Base-by-base conservation (phyloP, 2,888 invertebrate species). In the Cordilura impudica region DNA sequence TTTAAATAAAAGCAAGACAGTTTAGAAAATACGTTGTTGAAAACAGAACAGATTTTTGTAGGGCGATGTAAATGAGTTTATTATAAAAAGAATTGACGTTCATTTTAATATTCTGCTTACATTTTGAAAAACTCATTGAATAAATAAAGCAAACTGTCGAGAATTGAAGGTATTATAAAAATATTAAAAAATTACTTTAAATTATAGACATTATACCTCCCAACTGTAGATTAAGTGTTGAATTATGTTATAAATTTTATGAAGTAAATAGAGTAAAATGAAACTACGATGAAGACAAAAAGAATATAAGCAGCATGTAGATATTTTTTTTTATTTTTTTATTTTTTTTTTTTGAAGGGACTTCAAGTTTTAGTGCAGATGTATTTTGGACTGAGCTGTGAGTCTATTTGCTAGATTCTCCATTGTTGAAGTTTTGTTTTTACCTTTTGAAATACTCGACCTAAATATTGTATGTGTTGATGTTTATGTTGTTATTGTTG, bases 191-290 rank as follows among this genome's bases (percentile, higher is more conserved):
- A 78, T 63, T 56, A 73, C 47, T 65, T 61, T 53, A 78, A 70
- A 71, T 74, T 74, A 79, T 67, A 70, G 60, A 14, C 53, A 63
- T 70, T 74, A n/a, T n/a, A n/a, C n/a, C 71, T 56, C 35, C 14
- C 43, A 66, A 70, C 78, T 67, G 66, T 61, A 65, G 66, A 74
- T 66, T 56, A 71, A 74, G 39, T 14, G 49, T 79, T n/a, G 66
- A 79, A 71, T 66, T 79, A 79, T 71, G 70, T 51, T 35, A 58
- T 63, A 14, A 6, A 2, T 7, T 53, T 31, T 21, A 60, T 35
- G 56, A 49, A 61, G 18, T n/a, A n/a, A n/a, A n/a, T n/a, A 4
- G 6, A 56, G 19, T 53, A 14, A 53, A 14, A n/a, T 39, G 5
- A 53, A 23, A 53, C 6, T 26, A n/a, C n/a, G n/a, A n/a, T n/a